Conservation (phyloP, 2,797 vertebrate genomes). For the Hyperoplus lanceolatus region DNA sequence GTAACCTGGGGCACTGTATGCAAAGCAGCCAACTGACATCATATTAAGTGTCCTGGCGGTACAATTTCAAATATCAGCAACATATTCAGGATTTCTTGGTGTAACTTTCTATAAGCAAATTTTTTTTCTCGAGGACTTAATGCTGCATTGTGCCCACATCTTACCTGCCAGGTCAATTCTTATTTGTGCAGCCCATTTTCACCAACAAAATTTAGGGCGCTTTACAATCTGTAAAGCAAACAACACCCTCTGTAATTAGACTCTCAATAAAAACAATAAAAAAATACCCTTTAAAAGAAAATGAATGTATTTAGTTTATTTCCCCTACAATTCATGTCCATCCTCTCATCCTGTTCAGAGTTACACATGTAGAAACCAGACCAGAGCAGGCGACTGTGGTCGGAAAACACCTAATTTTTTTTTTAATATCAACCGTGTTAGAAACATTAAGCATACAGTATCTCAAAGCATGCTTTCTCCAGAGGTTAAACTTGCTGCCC, state of each 20-base stretch:
- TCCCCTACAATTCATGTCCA: background rate
- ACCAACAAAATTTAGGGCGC: too few relatives aligned
- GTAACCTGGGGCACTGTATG: slow-evolving; percentile 42
- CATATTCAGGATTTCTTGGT: slow-evolving; percentile 24
- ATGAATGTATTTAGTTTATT: background rate
- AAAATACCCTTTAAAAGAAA: too few relatives aligned
- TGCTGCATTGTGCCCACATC: slow-evolving; percentile 1
- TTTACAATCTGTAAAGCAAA: too few relatives aligned
- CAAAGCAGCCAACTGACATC: slow-evolving; percentile 34
- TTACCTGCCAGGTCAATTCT: background rate
- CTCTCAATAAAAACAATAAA: too few relatives aligned
- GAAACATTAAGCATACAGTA: background rate
- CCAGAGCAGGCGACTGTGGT: background rate
- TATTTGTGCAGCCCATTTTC: too few relatives aligned
- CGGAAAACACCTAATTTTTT: too few relatives aligned
- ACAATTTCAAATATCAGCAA: slow-evolving; percentile 37
- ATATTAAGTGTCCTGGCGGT: slow-evolving; percentile 33
- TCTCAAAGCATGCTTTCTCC: background rate
- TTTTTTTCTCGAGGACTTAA: slow-evolving; percentile 9
- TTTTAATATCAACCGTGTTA: background rate
- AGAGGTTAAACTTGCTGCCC: background rate
- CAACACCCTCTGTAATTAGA: too few relatives aligned
- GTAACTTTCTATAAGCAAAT: background rate
- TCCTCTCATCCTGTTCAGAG: slow-evolving; percentile 8
- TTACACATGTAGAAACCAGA: background rate